Base-by-base conservation (phyloP, 2,797 vertebrate species). In the Scomberomorus guttatus region DNA sequence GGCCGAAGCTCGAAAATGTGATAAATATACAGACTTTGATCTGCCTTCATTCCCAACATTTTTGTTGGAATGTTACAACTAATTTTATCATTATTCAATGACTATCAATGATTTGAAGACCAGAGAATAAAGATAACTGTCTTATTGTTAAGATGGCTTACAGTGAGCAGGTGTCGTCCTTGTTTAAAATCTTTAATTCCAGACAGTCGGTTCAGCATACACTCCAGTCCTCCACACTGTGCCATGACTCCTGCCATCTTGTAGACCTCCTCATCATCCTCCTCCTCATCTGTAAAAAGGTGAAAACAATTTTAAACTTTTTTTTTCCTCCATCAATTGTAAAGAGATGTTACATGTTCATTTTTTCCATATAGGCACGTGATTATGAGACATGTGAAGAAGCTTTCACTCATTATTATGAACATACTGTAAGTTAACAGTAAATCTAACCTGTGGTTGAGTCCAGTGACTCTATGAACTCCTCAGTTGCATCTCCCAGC, bases 161-260 rank as follows among this genome's bases (percentile, higher is more conserved):
- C 98, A 0, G 97, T 99, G 56, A 99, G 94, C 66, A 99, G 96
- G 80, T 99, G 98, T 22, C 98, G 95, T 48, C 98, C 98, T 92
- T 99, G 98, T 81, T 99, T 99, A 91, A 99, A 99, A 76, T 99
- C 98, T 93, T 96, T 98, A 93, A 99, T 98, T 65, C 98, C 98
- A 17, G 98, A 97, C 83, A 99, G 93, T 37, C 98, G 95, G 94
- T 96, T 98, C 66, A 99, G 95, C 98, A 99, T 99, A 85, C 98
- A 99, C 82, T 99, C 98, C 82, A 99, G 91, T 42, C 98, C 98
- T 25, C 98, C 97, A 66, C 98, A 99, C 57, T 98, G 98, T 0
- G 98, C 98, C 98, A 99, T 99, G 75, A 99, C 98, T 2, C 98
- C 97, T 2, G 98, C 98, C 98, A 99, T 99, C 90, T 98, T 99